These are phyloP conservation scores for Silurus lanzhouensis DNA, from an alignment of 2,797 vertebrate genomes.

Conservation along the genomic window DNA sequence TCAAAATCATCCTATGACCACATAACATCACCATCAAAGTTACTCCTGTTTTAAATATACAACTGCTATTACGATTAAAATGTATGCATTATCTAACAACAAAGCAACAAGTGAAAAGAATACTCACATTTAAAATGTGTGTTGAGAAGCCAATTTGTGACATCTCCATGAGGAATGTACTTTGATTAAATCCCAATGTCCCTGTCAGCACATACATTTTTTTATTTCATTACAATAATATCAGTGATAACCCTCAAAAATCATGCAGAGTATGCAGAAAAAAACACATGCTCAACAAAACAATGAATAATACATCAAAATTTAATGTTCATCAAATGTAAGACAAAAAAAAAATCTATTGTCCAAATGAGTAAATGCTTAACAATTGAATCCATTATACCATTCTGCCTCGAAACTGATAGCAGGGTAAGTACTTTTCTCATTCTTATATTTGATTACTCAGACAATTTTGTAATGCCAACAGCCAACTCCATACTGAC, in stretches of 20 bases:
- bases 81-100: neutral
- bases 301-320: neutral
- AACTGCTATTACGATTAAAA: neutral
- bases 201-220: conserved; percentile 75
- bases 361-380: neutral
- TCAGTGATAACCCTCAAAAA: neutral
- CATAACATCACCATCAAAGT: neutral
- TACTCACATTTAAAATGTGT: conserved; percentile 84
- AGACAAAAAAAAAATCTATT: neutral
- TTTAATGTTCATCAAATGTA: neutral
- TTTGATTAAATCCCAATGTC: conserved; percentile 86
- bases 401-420: neutral
- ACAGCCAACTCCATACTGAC: conserved; percentile 5
- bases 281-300: neutral
- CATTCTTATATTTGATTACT: neutral
- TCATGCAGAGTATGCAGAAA: neutral
- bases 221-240: conserved; percentile 3
- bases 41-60: neutral
- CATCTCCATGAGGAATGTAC: conserved; percentile 95
- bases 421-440: neutral
- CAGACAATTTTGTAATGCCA: conserved; percentile 6
- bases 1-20: neutral
- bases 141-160: conserved; percentile 94
- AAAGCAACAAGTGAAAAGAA: neutral
- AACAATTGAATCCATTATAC: neutral